These are phyloP conservation scores for Clarias gariepinus DNA, from an alignment of 2,113 vertebrate genomes.

Conservation along the genomic window DNA sequence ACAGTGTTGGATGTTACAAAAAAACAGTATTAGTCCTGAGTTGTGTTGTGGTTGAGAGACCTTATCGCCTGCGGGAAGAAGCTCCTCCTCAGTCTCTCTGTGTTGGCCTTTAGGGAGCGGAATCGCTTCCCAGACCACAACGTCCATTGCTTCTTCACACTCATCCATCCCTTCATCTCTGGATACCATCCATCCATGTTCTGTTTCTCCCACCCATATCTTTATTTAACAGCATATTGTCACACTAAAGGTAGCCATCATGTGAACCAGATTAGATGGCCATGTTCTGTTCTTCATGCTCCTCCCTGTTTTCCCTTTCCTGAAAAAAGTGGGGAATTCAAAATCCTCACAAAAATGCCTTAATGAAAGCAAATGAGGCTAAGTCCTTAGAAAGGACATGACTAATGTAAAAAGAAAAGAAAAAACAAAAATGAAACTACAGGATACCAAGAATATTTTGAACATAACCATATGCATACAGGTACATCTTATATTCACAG, in stretches of 20 bases:
- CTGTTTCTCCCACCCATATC: slow-evolving; percentile 12
- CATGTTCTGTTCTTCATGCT: not conserved
- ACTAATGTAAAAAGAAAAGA: not conserved
- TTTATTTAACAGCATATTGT: not conserved
- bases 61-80: too few relatives aligned
- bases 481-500: too few relatives aligned
- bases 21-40: too few relatives aligned
- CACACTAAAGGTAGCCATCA: slow-evolving; percentile 36
- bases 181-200: not conserved
- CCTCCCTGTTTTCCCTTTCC: not conserved
- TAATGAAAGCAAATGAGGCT: slow-evolving; percentile 46
- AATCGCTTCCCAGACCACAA: too few relatives aligned
- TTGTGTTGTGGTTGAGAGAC: too few relatives aligned
- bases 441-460: not conserved
- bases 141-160: not conserved
- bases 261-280: slow-evolving; percentile 41
- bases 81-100: too few relatives aligned
- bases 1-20: too few relatives aligned
- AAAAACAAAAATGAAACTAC: not conserved
- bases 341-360: slow-evolving; percentile 52
- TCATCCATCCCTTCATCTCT: not conserved
- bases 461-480: too few relatives aligned
- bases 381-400: slow-evolving; percentile 1
- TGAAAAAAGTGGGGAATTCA: slow-evolving; percentile 22
- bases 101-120: too few relatives aligned